phyloP scores from a whole-genome alignment of 2,113 vertebrate genomes.

The Cinclus cinclus region DNA sequence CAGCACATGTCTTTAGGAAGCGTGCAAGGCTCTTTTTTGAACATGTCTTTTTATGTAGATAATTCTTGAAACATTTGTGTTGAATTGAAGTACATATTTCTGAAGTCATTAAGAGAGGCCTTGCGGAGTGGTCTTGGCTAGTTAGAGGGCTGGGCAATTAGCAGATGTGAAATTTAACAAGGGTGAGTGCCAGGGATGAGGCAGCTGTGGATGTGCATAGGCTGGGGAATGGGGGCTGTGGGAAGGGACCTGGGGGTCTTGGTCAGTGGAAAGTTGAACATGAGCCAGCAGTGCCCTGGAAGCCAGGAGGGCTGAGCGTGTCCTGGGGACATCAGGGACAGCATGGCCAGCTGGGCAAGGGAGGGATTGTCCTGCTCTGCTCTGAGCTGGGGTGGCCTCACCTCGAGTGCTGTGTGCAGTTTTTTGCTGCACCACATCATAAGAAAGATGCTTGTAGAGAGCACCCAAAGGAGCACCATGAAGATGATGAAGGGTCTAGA shows the following conservation, averaged over 20 bases:
- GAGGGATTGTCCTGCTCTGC: not conserved
- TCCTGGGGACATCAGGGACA: not conserved
- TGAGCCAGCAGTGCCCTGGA: not conserved
- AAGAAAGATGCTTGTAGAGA: not conserved
- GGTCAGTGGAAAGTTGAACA: accelerated
- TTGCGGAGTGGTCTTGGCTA: accelerated
- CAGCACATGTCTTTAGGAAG: not conserved
- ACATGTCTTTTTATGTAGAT: not conserved
- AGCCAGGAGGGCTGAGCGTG: accelerated
- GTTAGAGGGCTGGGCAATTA: not conserved
- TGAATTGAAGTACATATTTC: not conserved
- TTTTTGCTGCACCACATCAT: accelerated
- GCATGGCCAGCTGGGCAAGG: accelerated
- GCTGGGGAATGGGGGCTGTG: not conserved
- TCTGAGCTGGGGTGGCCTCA: accelerated
- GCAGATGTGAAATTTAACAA: not conserved
- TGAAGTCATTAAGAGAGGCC: not conserved
- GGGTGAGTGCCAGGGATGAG: not conserved
- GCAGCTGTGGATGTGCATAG: not conserved
- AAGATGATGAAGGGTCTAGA: not conserved
- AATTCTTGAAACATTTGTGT: not conserved
- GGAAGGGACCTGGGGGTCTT: not conserved
- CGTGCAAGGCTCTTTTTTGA: not conserved
- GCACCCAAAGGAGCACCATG: not conserved
- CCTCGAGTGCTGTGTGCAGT: accelerated